A percentile compares a stretch with the other conserved stretches of the same genome.
These are phyloP conservation scores for Enteromius viviparus DNA, from an alignment of 2,797 vertebrate genomes.

Conservation along the genomic window DNA sequence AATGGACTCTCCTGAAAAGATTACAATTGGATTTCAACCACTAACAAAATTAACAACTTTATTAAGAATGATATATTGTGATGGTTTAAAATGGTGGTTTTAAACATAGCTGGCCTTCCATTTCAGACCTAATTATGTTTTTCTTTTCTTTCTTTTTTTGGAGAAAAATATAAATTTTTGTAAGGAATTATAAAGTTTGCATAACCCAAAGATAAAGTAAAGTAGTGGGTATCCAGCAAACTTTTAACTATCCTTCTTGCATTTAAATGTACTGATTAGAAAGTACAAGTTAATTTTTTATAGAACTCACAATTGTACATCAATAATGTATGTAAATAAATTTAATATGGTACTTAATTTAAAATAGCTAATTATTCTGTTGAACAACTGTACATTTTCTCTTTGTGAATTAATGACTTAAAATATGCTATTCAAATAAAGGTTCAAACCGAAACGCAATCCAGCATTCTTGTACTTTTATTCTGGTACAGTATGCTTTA, in stretches of 20 bases:
- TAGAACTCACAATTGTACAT: not conserved
- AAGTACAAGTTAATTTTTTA: not conserved
- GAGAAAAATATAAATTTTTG: not conserved
- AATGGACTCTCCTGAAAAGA: not conserved
- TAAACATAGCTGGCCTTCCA: not conserved
- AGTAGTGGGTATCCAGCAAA: not conserved
- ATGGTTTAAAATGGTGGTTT: conserved; percentile 1
- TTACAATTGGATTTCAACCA: not conserved
- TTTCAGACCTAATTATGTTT: not conserved
- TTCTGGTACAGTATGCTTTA: not conserved
- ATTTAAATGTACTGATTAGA: conserved; percentile 5
- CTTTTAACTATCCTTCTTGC: not conserved
- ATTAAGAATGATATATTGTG: not conserved
- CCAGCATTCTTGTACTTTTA: not conserved
- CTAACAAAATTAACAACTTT: not conserved
- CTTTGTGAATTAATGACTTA: not conserved
- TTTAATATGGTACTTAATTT: conserved; percentile 18
- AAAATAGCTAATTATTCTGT: not conserved
- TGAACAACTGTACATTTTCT: conserved; percentile 17
- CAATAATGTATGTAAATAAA: conserved; percentile 10
- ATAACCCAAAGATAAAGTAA: not conserved
- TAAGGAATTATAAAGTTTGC: not conserved
- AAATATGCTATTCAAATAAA: conserved; percentile 29
- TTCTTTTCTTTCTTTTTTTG: not conserved
- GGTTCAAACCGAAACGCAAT: not conserved